A percentile compares a stretch with the other conserved stretches of the same genome.
phyloP scores from a whole-genome alignment of 1,140 invertebrate genomes.

The Drosophila bocqueti region DNA sequence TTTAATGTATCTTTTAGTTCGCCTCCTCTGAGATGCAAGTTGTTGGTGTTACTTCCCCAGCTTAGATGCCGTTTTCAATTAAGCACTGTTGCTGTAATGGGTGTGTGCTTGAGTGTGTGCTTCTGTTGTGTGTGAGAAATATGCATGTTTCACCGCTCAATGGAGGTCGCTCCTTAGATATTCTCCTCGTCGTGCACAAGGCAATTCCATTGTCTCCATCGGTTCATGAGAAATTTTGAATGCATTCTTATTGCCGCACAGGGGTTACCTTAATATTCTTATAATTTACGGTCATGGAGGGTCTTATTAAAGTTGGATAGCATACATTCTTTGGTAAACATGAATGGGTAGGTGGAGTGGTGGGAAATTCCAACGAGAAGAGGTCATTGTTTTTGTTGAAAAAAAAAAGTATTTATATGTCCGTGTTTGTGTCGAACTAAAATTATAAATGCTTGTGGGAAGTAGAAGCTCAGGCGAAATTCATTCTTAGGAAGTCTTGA shows the following conservation, averaged over 20 bases:
- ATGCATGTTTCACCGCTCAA: conserved; percentile 53
- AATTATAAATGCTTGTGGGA: not conserved
- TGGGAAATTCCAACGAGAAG: conserved; percentile 10
- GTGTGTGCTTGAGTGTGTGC: conserved; percentile 23
- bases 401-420: not conserved
- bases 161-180: conserved; percentile 52
- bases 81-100: conserved; percentile 39
- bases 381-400: not conserved
- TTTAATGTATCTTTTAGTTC: conserved; percentile 61
- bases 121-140: conserved; percentile 38
- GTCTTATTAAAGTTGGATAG: conserved; percentile 21
- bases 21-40: conserved; percentile 14
- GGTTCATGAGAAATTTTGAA: conserved; percentile 33
- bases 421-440: not conserved
- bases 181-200: conserved; percentile 33
- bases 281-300: conserved; percentile 31
- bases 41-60: conserved; percentile 22
- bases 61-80: conserved; percentile 59
- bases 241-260: conserved; percentile 32
- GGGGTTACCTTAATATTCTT: conserved; percentile 40
- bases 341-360: conserved; percentile 7
- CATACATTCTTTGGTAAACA: conserved; percentile 31
- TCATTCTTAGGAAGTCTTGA: not conserved
- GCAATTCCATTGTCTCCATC: conserved; percentile 39
- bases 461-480: not conserved